Evolutionary conservation across 1,140 invertebrate species (phyloP).

Genomic region (Polyergus mexicanus): DNA sequence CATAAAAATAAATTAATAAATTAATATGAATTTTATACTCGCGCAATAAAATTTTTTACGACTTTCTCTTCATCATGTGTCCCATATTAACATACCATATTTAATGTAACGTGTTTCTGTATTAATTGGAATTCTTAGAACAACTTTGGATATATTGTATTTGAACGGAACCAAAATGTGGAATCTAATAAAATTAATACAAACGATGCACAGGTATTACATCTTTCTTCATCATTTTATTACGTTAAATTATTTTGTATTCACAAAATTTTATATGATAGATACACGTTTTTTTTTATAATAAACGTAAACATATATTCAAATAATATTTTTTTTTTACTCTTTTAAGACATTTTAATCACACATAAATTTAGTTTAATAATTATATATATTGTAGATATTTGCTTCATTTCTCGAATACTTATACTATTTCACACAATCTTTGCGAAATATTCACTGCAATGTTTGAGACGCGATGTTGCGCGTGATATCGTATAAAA

Average conservation of each 20-base stretch:
- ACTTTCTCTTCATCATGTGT: neutral
- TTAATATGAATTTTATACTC: neutral
- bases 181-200: neutral
- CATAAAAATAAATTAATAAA: neutral
- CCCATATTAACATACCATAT: neutral
- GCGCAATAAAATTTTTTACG: neutral
- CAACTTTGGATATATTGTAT: neutral
- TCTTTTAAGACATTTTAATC: neutral
- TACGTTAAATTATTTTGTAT: neutral
- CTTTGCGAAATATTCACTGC: slow-evolving; percentile 15
- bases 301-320: neutral
- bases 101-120: slow-evolving; percentile 1
- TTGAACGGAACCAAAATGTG: neutral
- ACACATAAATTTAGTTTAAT: slow-evolving; percentile 15
- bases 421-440: slow-evolving; percentile 5
- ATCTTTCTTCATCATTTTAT: neutral
- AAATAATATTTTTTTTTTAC: neutral
- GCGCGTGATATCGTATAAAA: slow-evolving; percentile 76
- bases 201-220: neutral
- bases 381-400: neutral
- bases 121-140: slow-evolving; percentile 18
- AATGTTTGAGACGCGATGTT: slow-evolving; percentile 25
- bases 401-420: neutral
- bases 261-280: neutral
- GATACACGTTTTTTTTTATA: neutral